Evolutionary conservation across 2,888 invertebrate species (phyloP).

Genomic region (Tachina fera): DNA sequence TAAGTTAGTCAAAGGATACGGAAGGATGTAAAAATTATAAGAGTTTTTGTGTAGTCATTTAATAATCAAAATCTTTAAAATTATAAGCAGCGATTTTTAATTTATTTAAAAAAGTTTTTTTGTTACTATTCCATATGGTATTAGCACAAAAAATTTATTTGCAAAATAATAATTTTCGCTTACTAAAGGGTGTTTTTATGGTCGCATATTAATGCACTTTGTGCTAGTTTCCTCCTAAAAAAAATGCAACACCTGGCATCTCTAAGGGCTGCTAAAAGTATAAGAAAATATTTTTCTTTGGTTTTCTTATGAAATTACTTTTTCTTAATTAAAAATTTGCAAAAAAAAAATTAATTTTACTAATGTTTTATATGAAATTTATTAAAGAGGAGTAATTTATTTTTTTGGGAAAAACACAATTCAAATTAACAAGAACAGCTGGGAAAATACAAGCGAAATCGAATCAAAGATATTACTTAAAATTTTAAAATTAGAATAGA

Average conservation of each 20-base stretch:
- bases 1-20: conserved; percentile 36
- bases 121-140: neutral
- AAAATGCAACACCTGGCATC: conserved; percentile 50
- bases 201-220: neutral
- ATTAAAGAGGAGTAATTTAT: neutral
- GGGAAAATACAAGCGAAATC: no score
- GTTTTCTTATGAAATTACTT: neutral
- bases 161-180: neutral
- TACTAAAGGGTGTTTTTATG: neutral
- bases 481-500: no score
- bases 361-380: neutral
- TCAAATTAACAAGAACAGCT: no score
- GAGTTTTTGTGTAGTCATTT: neutral
- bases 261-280: conserved; percentile 18
- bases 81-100: no score
- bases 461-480: no score
- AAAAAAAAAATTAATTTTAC: neutral
- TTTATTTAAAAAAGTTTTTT: neutral
- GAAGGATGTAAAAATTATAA: conserved; percentile 9
- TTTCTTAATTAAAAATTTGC: conserved; percentile 7
- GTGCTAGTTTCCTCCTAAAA: neutral
- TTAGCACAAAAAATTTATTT: neutral
- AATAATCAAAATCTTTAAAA: neutral
- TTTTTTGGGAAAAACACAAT: no score
- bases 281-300: conserved; percentile 2